Evolutionary conservation across 2,113 vertebrate species (phyloP), one percentile per base, ranked within the genome.

Genomic region (Nibea albiflora): DNA sequence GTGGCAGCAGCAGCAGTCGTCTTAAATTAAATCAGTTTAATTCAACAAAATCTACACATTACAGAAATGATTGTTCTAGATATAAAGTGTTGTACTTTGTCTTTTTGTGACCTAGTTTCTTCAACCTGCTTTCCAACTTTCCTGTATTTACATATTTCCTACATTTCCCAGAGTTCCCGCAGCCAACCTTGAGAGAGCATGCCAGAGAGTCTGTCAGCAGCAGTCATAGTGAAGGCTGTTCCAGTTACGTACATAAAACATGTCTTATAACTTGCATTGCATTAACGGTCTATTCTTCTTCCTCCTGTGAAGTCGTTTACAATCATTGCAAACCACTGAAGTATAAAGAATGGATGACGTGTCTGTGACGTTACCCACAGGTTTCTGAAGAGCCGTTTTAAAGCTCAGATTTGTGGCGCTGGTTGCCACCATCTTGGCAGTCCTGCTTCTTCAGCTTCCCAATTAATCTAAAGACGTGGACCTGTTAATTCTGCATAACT

Each of bases 201-300:
- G 24, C 14, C 28, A 44, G 28, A 49, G 50, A 53, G 5, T 28
- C 17, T 28, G 19, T 22, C 26, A 17, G 65, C 57, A 58, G 70
- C 35, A 52, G 56, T 20, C 50, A 57, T 39, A 4, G 24, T 46
- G 76, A 57, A 60, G 81, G 58, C 22, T 61, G 20, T 12, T 69
- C 3, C 16, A 28, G 2, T 4, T 12, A 63, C 20, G 26, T 50
- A 16, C 12, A 70, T 42, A 47, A 72, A 72, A 68, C 20, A 24
- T 11, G 73, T 35, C 7, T 66, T 20, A 11, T 15, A 22, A 63
- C 19, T 39, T 44, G 49, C 47, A 46, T 47, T 15, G n/a, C 24
- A 54, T 58, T 65, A 2, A 35, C 42, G 39, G 26, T 74, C n/a
- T 20, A 24, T 11, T 46, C 17, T 35, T 49, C 52, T 62, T 4